Evolutionary conservation across 2,113 vertebrate species (phyloP).

Genomic region (Syrrhaptes paradoxus): DNA sequence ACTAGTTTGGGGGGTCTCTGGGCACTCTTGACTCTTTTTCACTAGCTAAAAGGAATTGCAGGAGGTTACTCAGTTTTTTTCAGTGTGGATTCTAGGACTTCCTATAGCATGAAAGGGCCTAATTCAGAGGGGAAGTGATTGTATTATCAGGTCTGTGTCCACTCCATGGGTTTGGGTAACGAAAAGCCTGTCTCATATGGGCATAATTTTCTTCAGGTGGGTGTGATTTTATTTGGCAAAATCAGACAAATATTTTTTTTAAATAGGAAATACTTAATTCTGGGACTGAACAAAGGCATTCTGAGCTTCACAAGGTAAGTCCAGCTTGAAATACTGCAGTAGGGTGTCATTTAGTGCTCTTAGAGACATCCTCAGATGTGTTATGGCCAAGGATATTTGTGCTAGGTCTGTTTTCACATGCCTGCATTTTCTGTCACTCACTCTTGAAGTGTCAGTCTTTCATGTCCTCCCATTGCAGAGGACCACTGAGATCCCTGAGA

Average conservation of each 20-base stretch:
- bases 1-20: background rate
- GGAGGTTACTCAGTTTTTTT: slow-evolving; percentile 19
- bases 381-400: background rate
- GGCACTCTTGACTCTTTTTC: slow-evolving; percentile 17
- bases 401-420: background rate
- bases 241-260: background rate
- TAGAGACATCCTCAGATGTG: background rate
- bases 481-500: background rate
- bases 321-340: background rate
- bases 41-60: slow-evolving; percentile 43
- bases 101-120: slow-evolving; percentile 16
- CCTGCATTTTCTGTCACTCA: background rate
- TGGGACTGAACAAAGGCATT: background rate
- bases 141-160: background rate
- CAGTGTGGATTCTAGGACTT: slow-evolving; percentile 28
- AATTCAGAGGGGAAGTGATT: slow-evolving; percentile 4
- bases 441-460: background rate
- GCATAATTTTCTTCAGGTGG: background rate
- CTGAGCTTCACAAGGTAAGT: background rate
- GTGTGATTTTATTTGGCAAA: background rate
- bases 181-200: background rate
- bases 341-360: background rate
- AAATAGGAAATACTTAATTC: background rate
- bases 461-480: background rate
- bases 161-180: background rate